Conservation (phyloP, 2,797 vertebrate genomes). For the Melanogrammus aeglefinus region DNA sequence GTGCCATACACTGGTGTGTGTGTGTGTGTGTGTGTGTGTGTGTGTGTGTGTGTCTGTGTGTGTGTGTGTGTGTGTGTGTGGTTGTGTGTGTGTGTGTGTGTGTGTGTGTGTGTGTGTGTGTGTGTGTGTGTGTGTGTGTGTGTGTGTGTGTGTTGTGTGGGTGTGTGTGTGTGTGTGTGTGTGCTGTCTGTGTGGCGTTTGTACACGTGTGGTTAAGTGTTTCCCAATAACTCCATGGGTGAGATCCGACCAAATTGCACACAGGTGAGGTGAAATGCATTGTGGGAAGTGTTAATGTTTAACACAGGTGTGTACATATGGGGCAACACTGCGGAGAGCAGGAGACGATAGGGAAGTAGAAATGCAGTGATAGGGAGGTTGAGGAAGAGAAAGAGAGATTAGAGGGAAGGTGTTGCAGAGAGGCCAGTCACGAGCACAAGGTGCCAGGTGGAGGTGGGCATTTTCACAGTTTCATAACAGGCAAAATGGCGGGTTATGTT, state of each 20-base stretch:
- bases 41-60: background rate
- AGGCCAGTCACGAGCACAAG: background rate
- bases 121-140: background rate
- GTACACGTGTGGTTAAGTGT: conserved; percentile 7
- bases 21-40: too few relatives aligned
- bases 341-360: background rate
- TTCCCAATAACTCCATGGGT: conserved; percentile 28
- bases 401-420: background rate
- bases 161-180: conserved; percentile 7
- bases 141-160: background rate
- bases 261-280: conserved; percentile 36
- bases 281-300: conserved; percentile 57
- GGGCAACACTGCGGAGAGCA: conserved; percentile 17
- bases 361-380: background rate
- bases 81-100: conserved; percentile 4
- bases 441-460: background rate
- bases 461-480: background rate
- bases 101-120: conserved; percentile 12
- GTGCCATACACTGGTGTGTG: too few relatives aligned
- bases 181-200: conserved; percentile 7
- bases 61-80: conserved; percentile 4
- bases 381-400: background rate
- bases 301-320: conserved; percentile 49
- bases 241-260: conserved; percentile 43
- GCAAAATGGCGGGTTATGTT: background rate